These are phyloP conservation scores for Nycticorax nycticorax DNA, from an alignment of 2,113 vertebrate genomes.

Conservation along the genomic window DNA sequence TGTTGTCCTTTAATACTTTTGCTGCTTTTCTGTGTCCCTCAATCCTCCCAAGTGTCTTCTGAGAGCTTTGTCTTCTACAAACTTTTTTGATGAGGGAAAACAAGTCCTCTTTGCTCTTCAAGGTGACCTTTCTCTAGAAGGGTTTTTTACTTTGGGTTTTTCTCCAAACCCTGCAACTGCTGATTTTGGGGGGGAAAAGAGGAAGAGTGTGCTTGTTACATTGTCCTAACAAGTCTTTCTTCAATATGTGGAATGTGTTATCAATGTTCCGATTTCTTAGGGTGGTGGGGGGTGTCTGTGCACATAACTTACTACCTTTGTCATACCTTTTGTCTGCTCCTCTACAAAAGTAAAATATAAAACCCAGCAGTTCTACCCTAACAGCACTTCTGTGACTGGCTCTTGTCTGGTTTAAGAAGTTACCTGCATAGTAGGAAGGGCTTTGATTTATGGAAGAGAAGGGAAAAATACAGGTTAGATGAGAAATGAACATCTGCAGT, in stretches of 20 bases:
- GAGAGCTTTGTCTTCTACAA: background rate
- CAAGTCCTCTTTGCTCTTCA: background rate
- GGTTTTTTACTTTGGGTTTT: background rate
- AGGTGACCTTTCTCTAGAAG: background rate
- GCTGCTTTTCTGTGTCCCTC: background rate
- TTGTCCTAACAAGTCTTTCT: background rate
- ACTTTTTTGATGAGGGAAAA: background rate
- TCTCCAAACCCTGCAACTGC: background rate
- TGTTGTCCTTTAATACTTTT: background rate
- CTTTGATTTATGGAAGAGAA: background rate
- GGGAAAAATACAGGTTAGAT: background rate
- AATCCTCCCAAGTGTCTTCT: background rate
- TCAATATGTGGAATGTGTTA: background rate
- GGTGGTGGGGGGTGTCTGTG: background rate
- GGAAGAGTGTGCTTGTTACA: background rate
- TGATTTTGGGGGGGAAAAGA: background rate
- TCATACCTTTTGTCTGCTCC: background rate
- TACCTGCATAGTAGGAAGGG: background rate
- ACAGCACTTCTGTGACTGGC: background rate
- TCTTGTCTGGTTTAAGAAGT: background rate
- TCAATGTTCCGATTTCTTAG: background rate
- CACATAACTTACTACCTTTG: background rate
- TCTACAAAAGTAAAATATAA: background rate
- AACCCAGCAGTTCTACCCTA: background rate
- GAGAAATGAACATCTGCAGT: background rate